phyloP scores from a whole-genome alignment of 1,140 invertebrate genomes.

The Apocrypta bakeri region DNA sequence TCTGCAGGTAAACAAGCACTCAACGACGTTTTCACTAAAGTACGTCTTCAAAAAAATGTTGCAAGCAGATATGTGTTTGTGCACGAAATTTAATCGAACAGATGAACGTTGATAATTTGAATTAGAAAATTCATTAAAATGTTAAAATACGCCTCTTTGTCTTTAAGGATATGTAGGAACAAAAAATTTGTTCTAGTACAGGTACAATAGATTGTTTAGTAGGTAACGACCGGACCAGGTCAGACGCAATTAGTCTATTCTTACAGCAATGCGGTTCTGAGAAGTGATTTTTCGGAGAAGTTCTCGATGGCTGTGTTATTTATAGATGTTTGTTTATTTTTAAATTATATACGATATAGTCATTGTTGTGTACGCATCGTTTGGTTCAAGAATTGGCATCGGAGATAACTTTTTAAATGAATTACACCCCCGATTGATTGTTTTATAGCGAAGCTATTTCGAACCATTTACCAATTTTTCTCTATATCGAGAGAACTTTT shows the following conservation, averaged over 20 bases:
- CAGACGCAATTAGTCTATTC: slow-evolving; percentile 6
- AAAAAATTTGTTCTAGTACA: too few relatives aligned
- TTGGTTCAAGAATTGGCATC: too few relatives aligned
- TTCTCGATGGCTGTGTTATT: background rate
- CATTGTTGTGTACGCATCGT: background rate
- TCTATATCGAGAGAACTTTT: too few relatives aligned
- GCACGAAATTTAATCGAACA: background rate
- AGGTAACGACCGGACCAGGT: background rate
- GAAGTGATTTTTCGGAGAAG: background rate
- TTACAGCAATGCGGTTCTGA: background rate
- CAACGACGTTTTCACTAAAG: background rate
- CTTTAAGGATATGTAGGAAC: too few relatives aligned
- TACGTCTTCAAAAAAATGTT: background rate
- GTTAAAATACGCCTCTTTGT: too few relatives aligned
- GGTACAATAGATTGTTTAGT: background rate
- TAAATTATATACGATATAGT: background rate
- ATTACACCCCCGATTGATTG: too few relatives aligned
- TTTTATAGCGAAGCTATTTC: too few relatives aligned
- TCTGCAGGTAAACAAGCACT: background rate
- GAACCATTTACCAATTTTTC: too few relatives aligned
- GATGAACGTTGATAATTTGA: background rate
- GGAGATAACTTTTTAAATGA: too few relatives aligned
- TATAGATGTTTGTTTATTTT: background rate
- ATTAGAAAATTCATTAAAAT: too few relatives aligned
- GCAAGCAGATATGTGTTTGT: background rate